A percentile compares a stretch with the other conserved stretches of the same genome.
phyloP scores from a whole-genome alignment of 2,113 vertebrate species.

The Dasyprocta punctata region DNA sequence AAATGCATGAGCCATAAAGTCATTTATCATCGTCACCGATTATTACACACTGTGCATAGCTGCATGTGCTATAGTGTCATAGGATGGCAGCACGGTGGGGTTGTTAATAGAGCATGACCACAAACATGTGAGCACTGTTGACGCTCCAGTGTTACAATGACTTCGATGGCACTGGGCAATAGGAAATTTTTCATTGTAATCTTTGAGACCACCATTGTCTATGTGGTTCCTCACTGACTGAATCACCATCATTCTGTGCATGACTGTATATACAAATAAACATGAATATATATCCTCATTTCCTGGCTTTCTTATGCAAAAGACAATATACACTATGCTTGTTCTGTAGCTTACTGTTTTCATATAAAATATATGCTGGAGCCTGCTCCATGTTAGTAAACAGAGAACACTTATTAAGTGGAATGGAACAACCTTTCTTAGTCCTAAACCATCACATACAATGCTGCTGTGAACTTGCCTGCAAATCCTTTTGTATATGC shows the following conservation, averaged over 20 bases:
- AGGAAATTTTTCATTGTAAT: background rate
- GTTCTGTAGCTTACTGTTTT: constrained; percentile 5
- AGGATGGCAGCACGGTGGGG: background rate
- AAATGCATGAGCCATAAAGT: background rate
- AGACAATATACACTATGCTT: background rate
- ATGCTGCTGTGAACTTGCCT: background rate
- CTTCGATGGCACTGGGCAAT: background rate
- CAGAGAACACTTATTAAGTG: background rate
- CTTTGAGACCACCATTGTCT: too few species aligned
- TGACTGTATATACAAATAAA: background rate
- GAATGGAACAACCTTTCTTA: background rate
- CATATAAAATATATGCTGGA: background rate
- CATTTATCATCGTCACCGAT: background rate
- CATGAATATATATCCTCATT: background rate
- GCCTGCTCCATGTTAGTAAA: background rate
- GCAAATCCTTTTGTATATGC: background rate
- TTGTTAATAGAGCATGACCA: background rate
- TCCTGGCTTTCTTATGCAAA: background rate
- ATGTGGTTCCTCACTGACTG: background rate
- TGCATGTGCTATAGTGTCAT: background rate
- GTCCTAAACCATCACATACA: background rate
- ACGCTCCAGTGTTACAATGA: background rate
- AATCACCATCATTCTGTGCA: background rate
- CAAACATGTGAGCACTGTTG: background rate
- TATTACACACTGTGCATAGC: too few species aligned